Evolutionary conservation across 2,113 vertebrate genomes (phyloP), one percentile per base, ranked within the genome.

Genomic region (Engystomops pustulosus): DNA sequence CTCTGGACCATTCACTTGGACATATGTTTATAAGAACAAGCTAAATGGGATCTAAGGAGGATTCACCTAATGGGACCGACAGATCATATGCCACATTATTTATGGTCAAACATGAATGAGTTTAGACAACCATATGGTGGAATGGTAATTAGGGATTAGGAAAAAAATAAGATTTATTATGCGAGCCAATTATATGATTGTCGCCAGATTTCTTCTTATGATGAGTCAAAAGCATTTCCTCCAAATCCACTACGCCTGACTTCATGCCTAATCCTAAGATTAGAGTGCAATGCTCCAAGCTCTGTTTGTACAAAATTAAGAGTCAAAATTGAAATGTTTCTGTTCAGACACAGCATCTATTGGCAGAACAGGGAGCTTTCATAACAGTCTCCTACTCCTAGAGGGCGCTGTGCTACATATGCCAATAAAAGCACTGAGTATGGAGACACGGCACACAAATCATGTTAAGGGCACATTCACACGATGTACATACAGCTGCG

Each of bases 181-280:
- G 80, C 60, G 78, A 84, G 45, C 60, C 82, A 78, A 84, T 84
- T 65, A 84, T 68, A 49, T 30, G 15, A 69, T 68, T 78, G 58
- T 69, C 62, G 45, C 60, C 72, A 84, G 45, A 68, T 84, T 77
- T 68, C 58, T 84, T 38, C 60, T 41, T 32, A 75, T 76, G 47
- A 23, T 51, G 25, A 62, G 53, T 76, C 27, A 18, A 67, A 62
- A 68, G 58, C 20, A 34, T 38, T 78, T 67, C 27, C 55, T 79
- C 14, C 65, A 85, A 85, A 78, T 78, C 74, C 83, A 77, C 9
- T 79, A 67, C 71, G 68, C 83, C 75, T 85, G 75, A 85, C 75
- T 85, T 70, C 36, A 41, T 79, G 75, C 75, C 62, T 85, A 85
- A 70, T 79, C 65, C 47, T 20, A 41, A 85, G 83, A 85, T 85